phyloP scores from a whole-genome alignment of 1,140 invertebrate species.

The Drosophila arizonae region DNA sequence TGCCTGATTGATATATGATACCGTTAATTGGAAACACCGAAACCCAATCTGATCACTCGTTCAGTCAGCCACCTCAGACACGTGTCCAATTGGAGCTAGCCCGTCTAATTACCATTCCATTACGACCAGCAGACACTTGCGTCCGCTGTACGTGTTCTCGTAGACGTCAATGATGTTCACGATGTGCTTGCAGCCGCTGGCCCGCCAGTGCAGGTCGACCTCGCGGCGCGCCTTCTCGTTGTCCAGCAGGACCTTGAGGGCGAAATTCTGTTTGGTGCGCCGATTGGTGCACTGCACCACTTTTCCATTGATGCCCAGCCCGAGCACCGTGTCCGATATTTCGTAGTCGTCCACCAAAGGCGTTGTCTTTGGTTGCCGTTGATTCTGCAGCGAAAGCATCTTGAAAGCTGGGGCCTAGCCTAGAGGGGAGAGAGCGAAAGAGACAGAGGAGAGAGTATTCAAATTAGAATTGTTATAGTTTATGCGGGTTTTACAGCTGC shows the following conservation, averaged over 20 bases:
- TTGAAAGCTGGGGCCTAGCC: slow-evolving; percentile 3
- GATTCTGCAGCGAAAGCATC: slow-evolving; percentile 75
- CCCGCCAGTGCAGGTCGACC: slow-evolving; percentile 97
- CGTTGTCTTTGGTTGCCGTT: slow-evolving; percentile 87
- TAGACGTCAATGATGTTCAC: slow-evolving; percentile 98
- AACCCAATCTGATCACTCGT: too few species aligned
- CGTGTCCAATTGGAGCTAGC: too few species aligned
- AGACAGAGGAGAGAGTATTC: not conserved
- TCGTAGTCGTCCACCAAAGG: slow-evolving; percentile 96
- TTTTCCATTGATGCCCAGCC: slow-evolving; percentile 99
- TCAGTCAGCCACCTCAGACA: too few species aligned
- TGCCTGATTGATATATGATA: too few species aligned
- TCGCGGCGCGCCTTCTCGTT: slow-evolving; percentile 95
- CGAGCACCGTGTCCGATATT: slow-evolving; percentile 96
- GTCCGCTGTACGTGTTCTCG: slow-evolving; percentile 95
- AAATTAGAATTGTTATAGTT: not conserved
- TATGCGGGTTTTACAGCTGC: not conserved
- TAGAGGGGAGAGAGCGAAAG: not conserved
- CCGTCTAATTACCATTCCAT: slow-evolving; percentile 94
- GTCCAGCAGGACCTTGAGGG: slow-evolving; percentile 96
- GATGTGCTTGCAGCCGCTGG: slow-evolving; percentile 94
- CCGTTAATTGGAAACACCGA: too few species aligned
- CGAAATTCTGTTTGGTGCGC: slow-evolving; percentile 89
- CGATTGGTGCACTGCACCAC: slow-evolving; percentile 90
- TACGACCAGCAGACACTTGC: slow-evolving; percentile 96